Base-by-base conservation (phyloP, 1,140 invertebrate genomes). In the Drosophila bocqueti region DNA sequence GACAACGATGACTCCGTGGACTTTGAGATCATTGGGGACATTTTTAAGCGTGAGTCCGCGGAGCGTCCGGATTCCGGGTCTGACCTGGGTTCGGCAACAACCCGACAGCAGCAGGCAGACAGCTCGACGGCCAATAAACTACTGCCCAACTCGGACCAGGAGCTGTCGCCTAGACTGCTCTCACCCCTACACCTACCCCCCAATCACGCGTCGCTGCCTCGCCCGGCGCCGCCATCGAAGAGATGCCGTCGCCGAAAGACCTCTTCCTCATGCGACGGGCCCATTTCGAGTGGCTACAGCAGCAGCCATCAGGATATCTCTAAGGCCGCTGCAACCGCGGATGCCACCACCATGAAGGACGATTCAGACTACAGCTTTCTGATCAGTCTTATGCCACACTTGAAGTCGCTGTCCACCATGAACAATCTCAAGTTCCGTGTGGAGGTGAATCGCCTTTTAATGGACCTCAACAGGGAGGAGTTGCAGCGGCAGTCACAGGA, bases 21-120 rank as follows among this genome's bases (percentile, higher is more conserved):
- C n/a, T 90, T 91, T 50, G 85, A 90, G 11, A 73, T 90, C 9
- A 85, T 90, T 49, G 86, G 64, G 0, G 85, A 90, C 26, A 91
- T 90, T 36, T 90, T 90, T 18, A 82, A 90, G 29, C 79, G 79
- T 0, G 71, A 79, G 4, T 21, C 78, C 5, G n/a, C 65, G 1
- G 36, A 66, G n/a, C 49, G 34, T 0, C 55, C 66, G n/a, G 81
- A 87, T 15, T 80, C 83, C 9, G 61, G 67, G 0, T 83, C 81
- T 5, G 71, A 90, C 16, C 43, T 34, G 0, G 67, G 66, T 9
- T 66, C 79, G 3, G n/a, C 57, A 4, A 60, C 62, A 4, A 60
- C 62, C 31, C 74, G 63, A 40, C 45, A 47, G 0, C 24, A 45
- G 2, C n/a, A 49, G 8, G 54, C 52, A 5, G 63, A 72, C 10